Percentiles rank a stretch among this genome's conserved stretches.
Conservation (phyloP, 2,113 vertebrate species). For the Equus quagga region DNA sequence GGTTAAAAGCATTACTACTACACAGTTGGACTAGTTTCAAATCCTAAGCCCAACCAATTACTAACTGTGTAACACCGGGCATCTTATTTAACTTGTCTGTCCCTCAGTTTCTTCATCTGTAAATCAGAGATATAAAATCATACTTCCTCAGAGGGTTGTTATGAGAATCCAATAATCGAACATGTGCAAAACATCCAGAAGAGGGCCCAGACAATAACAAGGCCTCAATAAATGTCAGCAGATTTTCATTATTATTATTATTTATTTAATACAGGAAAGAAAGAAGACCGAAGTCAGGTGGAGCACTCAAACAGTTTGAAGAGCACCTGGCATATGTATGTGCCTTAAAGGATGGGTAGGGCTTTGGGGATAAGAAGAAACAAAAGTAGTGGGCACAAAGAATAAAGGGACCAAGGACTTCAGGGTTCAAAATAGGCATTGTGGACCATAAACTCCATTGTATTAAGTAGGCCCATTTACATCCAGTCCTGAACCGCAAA, state of each 20-base stretch:
- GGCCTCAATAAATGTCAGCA: not conserved
- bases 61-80: not conserved
- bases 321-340: not conserved
- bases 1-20: not conserved
- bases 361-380: conserved; percentile 1
- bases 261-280: conserved; percentile 38
- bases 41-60: not conserved
- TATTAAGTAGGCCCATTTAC: not conserved
- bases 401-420: not conserved
- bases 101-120: not conserved
- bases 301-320: not conserved
- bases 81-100: not conserved
- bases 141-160: not conserved
- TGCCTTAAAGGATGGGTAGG: not conserved
- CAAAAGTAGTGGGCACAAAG: not conserved
- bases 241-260: not conserved
- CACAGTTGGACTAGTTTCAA: not conserved
- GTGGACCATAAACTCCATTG: not conserved
- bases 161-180: conserved; percentile 17
- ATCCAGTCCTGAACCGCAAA: not conserved
- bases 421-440: not conserved
- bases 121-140: conserved; percentile 6
- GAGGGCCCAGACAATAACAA: not conserved
- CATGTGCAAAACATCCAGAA: not conserved
- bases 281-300: not conserved